These are phyloP conservation scores for Phainopepla nitens DNA, from an alignment of 2,113 vertebrate genomes.

Conservation along the genomic window DNA sequence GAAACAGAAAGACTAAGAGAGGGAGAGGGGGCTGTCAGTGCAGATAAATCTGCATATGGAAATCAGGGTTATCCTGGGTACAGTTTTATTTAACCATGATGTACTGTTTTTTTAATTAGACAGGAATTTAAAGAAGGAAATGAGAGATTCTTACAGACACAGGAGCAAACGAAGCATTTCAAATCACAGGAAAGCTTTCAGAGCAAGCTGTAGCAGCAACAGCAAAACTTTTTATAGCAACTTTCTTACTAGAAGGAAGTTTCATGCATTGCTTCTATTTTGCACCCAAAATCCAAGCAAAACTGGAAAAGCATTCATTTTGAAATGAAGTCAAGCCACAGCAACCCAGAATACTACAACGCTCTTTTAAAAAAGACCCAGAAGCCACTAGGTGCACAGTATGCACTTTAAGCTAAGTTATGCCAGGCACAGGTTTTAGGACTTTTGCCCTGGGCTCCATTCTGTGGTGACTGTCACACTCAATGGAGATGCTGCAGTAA, in stretches of 20 bases:
- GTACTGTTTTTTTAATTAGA: constrained; percentile 80
- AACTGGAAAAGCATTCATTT: neutral
- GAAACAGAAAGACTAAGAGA: constrained; percentile 59
- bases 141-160: constrained; percentile 51
- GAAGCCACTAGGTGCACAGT: neutral
- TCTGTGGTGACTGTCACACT: neutral
- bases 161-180: constrained; percentile 13
- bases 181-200: neutral
- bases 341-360: neutral
- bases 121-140: constrained; percentile 70
- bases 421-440: neutral
- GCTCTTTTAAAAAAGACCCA: neutral
- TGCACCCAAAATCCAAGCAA: neutral
- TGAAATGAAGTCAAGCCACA: neutral
- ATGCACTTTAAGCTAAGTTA: neutral
- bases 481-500: neutral
- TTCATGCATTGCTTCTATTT: neutral
- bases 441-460: neutral
- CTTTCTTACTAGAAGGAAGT: constrained; percentile 17
- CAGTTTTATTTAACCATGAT: constrained; percentile 85
- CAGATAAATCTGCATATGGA: constrained; percentile 98
- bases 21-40: constrained; percentile 80
- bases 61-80: constrained; percentile 90
- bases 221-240: constrained; percentile 58
- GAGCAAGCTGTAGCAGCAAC: constrained; percentile 21